Percentiles rank a stretch among this genome's conserved stretches.
phyloP scores from a whole-genome alignment of 1,140 invertebrate species.

The Philaenus spumarius region DNA sequence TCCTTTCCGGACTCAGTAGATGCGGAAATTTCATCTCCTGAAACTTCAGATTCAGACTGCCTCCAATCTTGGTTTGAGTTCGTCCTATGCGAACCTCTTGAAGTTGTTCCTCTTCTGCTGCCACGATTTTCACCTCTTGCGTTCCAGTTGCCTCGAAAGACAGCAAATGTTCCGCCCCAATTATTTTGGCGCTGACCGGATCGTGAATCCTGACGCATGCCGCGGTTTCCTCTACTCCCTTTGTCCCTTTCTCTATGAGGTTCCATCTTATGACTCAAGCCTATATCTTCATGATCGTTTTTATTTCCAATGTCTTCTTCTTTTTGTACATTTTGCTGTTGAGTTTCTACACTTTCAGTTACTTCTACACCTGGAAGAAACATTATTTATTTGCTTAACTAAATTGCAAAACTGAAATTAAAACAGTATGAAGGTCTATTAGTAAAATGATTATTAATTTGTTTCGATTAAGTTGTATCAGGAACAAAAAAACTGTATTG shows the following conservation, averaged over 20 bases:
- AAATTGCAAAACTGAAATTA: no score
- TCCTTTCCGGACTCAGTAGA: constrained; percentile 46
- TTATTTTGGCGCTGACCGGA: background rate
- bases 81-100: constrained; percentile 34
- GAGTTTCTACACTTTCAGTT: background rate
- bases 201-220: background rate
- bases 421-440: no score
- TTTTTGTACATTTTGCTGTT: background rate
- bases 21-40: constrained; percentile 47
- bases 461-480: no score
- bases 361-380: constrained; percentile 2
- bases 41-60: constrained; percentile 52
- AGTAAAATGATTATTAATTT: no score
- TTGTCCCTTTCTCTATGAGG: constrained; percentile 7
- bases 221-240: constrained; percentile 6
- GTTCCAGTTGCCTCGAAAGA: background rate
- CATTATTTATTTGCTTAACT: no score
- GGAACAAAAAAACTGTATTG: no score
- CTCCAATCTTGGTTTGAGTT: constrained; percentile 32
- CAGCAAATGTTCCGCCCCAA: background rate
- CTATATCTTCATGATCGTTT: background rate
- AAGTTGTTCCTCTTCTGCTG: constrained; percentile 24
- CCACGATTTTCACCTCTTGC: constrained; percentile 16
- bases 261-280: background rate
- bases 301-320: background rate